Conservation (phyloP, 2,797 vertebrate species). For the Mastacembelus armatus region DNA sequence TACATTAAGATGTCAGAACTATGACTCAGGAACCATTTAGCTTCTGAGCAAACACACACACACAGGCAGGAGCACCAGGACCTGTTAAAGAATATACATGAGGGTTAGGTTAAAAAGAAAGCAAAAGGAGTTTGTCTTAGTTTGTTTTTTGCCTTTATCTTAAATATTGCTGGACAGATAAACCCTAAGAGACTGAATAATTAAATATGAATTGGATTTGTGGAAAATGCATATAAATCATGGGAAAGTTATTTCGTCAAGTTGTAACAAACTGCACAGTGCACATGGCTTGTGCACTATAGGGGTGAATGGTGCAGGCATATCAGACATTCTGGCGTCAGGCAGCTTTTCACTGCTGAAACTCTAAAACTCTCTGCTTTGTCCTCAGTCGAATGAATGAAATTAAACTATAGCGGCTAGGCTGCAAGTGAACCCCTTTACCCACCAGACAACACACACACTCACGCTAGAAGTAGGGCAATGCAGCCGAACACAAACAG, state of each 20-base stretch:
- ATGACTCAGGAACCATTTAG: constrained; percentile 20
- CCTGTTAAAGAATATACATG: not conserved
- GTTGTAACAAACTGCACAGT: not conserved
- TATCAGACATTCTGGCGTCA: constrained; percentile 78
- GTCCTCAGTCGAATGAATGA: constrained; percentile 68
- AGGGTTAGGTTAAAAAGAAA: not conserved
- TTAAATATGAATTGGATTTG: no score
- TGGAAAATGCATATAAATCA: not conserved
- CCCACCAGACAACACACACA: constrained; percentile 45
- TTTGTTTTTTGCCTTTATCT: no score
- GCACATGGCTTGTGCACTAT: not conserved
- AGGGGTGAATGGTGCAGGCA: constrained; percentile 25
- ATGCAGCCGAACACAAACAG: constrained; percentile 73
- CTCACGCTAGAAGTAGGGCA: constrained; percentile 67
- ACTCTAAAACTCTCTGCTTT: constrained; percentile 64
- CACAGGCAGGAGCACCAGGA: not conserved
- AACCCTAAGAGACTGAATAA: no score
- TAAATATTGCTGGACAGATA: no score
- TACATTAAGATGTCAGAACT: constrained; percentile 14
- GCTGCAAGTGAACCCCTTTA: constrained; percentile 61
- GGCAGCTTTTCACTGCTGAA: constrained; percentile 57
- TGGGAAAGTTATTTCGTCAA: not conserved
- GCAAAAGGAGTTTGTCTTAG: no score
- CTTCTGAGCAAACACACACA: no score
- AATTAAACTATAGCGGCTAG: constrained; percentile 62